A percentile compares a stretch with the other conserved stretches of the same genome.
phyloP scores from a whole-genome alignment of 2,797 vertebrate genomes.

The Liparis tanakae region DNA sequence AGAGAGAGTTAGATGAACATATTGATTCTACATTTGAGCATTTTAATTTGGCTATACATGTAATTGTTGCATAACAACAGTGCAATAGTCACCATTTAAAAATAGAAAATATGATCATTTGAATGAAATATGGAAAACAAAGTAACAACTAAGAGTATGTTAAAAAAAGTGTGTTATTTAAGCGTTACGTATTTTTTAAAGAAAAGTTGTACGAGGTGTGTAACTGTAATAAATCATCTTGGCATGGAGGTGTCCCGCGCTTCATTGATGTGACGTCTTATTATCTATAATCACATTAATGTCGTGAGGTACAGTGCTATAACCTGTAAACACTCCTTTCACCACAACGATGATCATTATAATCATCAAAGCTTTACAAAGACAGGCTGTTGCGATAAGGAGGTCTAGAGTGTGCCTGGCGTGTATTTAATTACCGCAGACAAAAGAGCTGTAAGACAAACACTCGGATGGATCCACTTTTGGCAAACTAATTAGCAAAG shows the following conservation, averaged over 20 bases:
- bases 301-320: neutral
- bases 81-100: neutral
- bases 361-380: neutral
- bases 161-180: too few species aligned
- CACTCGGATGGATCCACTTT: neutral
- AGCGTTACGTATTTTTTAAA: too few species aligned
- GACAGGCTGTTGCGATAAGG: neutral
- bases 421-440: neutral
- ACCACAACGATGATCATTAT: neutral
- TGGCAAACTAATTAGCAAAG: neutral
- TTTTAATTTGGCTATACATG: neutral
- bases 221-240: too few species aligned
- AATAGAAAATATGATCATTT: neutral
- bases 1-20: slow-evolving; percentile 4
- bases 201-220: too few species aligned
- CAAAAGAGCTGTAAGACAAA: neutral
- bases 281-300: neutral
- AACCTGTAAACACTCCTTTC: neutral
- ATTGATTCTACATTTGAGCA: too few species aligned
- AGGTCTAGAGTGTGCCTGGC: neutral
- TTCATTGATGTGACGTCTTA: neutral
- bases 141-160: too few species aligned
- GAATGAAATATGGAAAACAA: neutral
- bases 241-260: too few species aligned
- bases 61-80: neutral